Evolutionary conservation across 2,797 vertebrate species (phyloP), one percentile per base, ranked within the genome.

Genomic region (Malacoctenus gilli): DNA sequence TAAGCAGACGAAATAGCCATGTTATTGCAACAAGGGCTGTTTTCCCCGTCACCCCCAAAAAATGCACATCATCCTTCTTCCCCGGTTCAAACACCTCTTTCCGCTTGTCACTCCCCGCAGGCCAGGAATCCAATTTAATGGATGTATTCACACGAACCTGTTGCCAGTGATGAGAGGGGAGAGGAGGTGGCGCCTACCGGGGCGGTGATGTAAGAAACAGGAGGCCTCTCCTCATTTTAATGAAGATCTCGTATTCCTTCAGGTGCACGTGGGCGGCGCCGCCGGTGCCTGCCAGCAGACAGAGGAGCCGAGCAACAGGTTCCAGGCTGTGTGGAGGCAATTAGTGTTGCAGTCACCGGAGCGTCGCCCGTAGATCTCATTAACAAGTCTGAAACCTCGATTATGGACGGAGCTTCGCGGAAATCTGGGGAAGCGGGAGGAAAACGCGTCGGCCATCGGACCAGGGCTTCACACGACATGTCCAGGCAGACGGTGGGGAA

Each of bases 81-180:
- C 71, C 66, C 61, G 80, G 75, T 81, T 82, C 57, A 80, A 86
- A 86, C 61, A 65, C 61, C 74, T 65, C 59, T 77, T 82, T 76
- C 54, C 31, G 38, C 72, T 76, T 82, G 81, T 85, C 83, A 79
- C 53, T 87, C 85, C 85, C 84, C 79, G 57, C 72, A 80, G 89
- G 82, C 83, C 79, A 64, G 66, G 67, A 89, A 91, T 90, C 87
- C 83, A 91, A 91, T 91, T 90, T 91, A 89, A 88, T 90, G 87
- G 85, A 84, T 86, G 79, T 86, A 87, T 85, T 88, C 89, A 86
- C 85, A 85, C 69, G 64, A 71, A 85, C 80, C 79, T 79, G 75
- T 85, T 89, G 87, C 82, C 64, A 61, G 48, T 46, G 60, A 82
- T 67, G 78, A 66, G 73, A 54, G n/a, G 43, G 38, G 53, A 13